phyloP scores from a whole-genome alignment of 2,113 vertebrate genomes.

The Arizona elegans region DNA sequence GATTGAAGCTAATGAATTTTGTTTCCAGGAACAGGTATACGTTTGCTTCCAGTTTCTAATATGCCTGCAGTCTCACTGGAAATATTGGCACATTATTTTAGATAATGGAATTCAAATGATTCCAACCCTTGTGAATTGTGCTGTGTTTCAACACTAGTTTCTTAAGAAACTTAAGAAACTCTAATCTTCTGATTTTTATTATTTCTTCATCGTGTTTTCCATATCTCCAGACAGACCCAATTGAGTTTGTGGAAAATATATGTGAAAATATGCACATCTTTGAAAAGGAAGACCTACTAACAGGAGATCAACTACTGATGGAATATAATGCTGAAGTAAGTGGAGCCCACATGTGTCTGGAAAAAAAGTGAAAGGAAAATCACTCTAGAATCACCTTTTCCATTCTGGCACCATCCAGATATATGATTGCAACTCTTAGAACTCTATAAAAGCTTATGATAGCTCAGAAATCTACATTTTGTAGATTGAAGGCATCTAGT shows the following conservation, averaged over 20 bases:
- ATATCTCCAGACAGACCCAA: conserved; percentile 79
- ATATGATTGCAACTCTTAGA: not conserved
- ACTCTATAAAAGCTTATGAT: not conserved
- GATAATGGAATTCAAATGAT: not conserved
- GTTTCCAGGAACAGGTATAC: conserved; percentile 85
- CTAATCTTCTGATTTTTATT: not conserved
- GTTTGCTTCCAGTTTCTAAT: not conserved
- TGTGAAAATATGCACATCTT: conserved; percentile 91
- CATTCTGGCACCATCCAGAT: not conserved
- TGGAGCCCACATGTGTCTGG: not conserved
- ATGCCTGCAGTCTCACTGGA: not conserved
- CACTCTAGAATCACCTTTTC: not conserved
- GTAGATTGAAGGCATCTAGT: not conserved
- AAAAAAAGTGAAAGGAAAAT: not conserved
- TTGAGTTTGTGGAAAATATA: conserved; percentile 85
- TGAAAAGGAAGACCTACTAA: conserved; percentile 82
- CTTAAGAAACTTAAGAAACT: no score
- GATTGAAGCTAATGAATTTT: conserved; percentile 89
- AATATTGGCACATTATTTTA: not conserved
- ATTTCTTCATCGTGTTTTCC: not conserved
- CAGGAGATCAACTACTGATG: conserved; percentile 86
- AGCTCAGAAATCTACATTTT: not conserved
- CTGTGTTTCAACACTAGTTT: not conserved
- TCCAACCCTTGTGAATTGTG: not conserved
- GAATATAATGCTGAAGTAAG: conserved; percentile 79